A percentile compares a stretch with the other conserved stretches of the same genome.
These are phyloP conservation scores for Leucosticte australis DNA, from an alignment of 2,113 vertebrate species.

Conservation along the genomic window DNA sequence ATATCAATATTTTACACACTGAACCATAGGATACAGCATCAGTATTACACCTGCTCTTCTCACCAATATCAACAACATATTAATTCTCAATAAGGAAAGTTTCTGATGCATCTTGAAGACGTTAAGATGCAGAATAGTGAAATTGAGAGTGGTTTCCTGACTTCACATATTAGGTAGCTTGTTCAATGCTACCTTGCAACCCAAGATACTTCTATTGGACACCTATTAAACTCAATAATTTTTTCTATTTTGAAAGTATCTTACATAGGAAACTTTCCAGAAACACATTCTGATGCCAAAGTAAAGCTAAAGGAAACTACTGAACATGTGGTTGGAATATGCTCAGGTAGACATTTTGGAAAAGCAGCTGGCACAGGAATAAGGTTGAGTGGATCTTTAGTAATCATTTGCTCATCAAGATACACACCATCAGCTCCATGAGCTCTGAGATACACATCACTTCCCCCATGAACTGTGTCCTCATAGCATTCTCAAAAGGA, in stretches of 20 bases:
- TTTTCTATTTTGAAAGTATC: not conserved
- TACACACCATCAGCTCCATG: rapidly evolving
- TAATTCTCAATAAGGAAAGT: not conserved
- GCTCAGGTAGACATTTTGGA: not conserved
- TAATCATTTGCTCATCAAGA: not conserved
- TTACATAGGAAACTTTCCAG: not conserved
- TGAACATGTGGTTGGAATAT: not conserved
- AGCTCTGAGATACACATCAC: not conserved
- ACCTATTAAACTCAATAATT: not conserved
- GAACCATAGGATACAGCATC: not conserved
- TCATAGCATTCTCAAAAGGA: not conserved
- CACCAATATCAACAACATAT: not conserved
- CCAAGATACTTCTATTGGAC: not conserved
- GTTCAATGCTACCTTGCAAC: not conserved
- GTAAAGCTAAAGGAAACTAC: not conserved
- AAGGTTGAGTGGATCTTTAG: not conserved
- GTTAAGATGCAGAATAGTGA: not conserved
- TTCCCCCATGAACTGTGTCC: not conserved
- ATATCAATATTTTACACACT: not conserved
- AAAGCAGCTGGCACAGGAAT: not conserved
- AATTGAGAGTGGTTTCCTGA: not conserved
- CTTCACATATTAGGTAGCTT: not conserved
- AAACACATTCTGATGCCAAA: not conserved
- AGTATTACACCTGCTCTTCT: not conserved
- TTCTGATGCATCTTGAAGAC: not conserved